phyloP scores from a whole-genome alignment of 2,888 invertebrate genomes.

The Tenthredo mesomela region DNA sequence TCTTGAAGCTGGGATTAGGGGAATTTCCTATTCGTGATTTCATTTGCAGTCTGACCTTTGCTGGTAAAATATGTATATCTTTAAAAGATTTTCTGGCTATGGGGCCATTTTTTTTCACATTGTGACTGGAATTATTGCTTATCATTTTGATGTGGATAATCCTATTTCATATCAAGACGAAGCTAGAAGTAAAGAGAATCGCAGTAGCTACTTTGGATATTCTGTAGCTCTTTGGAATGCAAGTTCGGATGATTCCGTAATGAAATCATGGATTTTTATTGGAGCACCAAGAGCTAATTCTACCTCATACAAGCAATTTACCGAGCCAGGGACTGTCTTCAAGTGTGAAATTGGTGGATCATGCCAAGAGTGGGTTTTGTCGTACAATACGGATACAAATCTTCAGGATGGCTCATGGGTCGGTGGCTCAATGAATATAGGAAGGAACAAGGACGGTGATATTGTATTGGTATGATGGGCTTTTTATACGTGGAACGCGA shows the following conservation, averaged over 20 bases:
- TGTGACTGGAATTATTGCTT: conserved; percentile 56
- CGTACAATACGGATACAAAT: background rate
- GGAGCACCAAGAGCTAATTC: conserved; percentile 73
- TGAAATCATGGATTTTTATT: conserved; percentile 68
- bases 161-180: conserved; percentile 69
- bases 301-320: conserved; percentile 54
- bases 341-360: conserved; percentile 66
- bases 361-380: conserved; percentile 47
- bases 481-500: background rate
- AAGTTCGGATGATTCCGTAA: conserved; percentile 44
- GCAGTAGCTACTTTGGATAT: conserved; percentile 73
- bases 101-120: conserved; percentile 5
- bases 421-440: conserved; percentile 76
- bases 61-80: conserved; percentile 10
- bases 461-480: conserved; percentile 58
- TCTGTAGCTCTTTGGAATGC: conserved; percentile 68
- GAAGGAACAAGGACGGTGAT: conserved; percentile 64
- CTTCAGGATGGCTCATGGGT: conserved; percentile 70
- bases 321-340: conserved; percentile 72
- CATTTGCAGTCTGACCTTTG: background rate
- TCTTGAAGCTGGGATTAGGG: background rate
- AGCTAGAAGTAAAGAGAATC: conserved; percentile 27
- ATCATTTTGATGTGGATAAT: conserved; percentile 70
- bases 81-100: background rate
- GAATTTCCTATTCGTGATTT: background rate